A percentile compares a stretch with the other conserved stretches of the same genome.
These are phyloP conservation scores for Pachliopta kotzebuea DNA, from an alignment of 2,888 invertebrate genomes.

Conservation along the genomic window DNA sequence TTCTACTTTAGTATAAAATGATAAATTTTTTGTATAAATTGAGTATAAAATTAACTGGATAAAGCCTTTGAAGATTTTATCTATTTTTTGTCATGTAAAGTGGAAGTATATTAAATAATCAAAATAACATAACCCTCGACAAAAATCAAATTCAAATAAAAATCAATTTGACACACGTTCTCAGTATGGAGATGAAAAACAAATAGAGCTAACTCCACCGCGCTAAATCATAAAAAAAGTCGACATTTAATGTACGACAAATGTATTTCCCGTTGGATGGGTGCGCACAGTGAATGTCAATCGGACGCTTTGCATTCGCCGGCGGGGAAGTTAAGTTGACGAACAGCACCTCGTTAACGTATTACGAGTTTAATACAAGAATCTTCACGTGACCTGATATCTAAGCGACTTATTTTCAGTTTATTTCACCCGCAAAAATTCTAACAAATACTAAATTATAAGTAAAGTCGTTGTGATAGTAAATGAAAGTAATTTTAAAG, in stretches of 20 bases:
- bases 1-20: no score
- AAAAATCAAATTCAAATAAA: slow-evolving; percentile 10
- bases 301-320: slow-evolving; percentile 40
- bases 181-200: slow-evolving; percentile 14
- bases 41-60: no score
- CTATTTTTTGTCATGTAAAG: neutral
- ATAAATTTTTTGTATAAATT: no score
- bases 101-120: neutral
- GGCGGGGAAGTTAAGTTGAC: slow-evolving; percentile 46
- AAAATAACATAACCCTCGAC: neutral
- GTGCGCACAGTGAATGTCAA: slow-evolving; percentile 62
- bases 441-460: no score
- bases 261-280: slow-evolving; percentile 72
- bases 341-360: slow-evolving; percentile 56
- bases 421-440: neutral
- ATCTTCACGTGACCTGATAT: slow-evolving; percentile 20
- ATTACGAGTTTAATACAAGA: slow-evolving; percentile 46
- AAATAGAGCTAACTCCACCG: slow-evolving; percentile 23
- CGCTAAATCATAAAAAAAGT: slow-evolving; percentile 44
- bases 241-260: slow-evolving; percentile 69
- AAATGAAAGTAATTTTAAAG: no score
- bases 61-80: neutral
- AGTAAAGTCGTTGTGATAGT: no score
- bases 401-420: neutral
- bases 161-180: slow-evolving; percentile 16